Percentiles rank a stretch among this genome's conserved stretches.
These are phyloP conservation scores for Achlya flavicornis DNA, from an alignment of 2,888 invertebrate species.

Conservation along the genomic window DNA sequence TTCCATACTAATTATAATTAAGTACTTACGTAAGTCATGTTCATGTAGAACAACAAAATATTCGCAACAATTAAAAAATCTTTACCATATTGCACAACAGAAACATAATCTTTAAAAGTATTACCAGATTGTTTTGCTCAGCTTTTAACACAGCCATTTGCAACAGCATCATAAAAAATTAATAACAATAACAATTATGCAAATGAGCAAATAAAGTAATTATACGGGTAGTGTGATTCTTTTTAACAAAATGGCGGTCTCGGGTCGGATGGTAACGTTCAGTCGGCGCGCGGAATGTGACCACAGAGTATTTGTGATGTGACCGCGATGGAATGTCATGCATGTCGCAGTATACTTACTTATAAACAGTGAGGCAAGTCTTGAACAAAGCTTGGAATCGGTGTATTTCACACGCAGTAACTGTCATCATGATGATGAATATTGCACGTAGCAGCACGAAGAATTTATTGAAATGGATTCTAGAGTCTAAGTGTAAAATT, in stretches of 20 bases:
- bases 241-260: slow-evolving; percentile 45
- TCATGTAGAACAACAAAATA: neutral
- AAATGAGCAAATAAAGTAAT: slow-evolving; percentile 51
- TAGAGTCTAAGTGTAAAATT: neutral
- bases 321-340: slow-evolving; percentile 55
- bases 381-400: neutral
- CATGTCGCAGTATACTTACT: slow-evolving; percentile 18
- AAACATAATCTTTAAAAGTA: neutral
- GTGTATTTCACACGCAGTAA: neutral
- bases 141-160: slow-evolving; percentile 2
- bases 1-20: neutral
- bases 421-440: neutral
- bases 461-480: neutral
- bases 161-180: slow-evolving; percentile 18
- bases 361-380: slow-evolving; percentile 10
- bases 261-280: slow-evolving; percentile 28
- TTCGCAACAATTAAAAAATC: neutral
- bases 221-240: slow-evolving; percentile 36
- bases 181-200: slow-evolving; percentile 45
- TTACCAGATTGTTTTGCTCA: neutral
- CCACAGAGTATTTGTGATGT: slow-evolving; percentile 24
- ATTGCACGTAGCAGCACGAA: neutral
- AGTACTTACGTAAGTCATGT: neutral
- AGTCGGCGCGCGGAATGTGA: slow-evolving; percentile 55
- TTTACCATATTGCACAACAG: neutral